Evolutionary conservation across 2,113 vertebrate species (phyloP).

Genomic region (Rhegmatorhina hoffmannsi): DNA sequence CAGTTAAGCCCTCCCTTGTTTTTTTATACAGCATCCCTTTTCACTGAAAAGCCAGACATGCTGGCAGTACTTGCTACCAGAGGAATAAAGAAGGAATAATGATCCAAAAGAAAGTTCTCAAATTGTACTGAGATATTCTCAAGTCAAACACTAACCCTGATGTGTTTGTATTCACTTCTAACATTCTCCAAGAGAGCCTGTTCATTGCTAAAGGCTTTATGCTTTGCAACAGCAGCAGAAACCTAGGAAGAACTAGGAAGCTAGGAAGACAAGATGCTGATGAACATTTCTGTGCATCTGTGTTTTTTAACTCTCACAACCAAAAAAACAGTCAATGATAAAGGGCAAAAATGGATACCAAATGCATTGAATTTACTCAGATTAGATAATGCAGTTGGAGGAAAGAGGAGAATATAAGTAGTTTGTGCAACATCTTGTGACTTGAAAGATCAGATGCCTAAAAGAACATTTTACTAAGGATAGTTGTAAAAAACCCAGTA

Average conservation of each 20-base stretch:
- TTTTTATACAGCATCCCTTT: background rate
- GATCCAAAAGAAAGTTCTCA: constrained; percentile 29
- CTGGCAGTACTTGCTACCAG: background rate
- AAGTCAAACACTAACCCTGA: background rate
- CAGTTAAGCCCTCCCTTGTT: background rate
- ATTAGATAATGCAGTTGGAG: background rate
- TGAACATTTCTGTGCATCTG: background rate
- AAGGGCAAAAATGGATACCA: background rate
- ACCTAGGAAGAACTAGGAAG: background rate
- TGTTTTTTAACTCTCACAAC: background rate
- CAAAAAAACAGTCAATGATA: background rate
- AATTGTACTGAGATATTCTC: constrained; percentile 1
- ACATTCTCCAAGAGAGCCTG: background rate
- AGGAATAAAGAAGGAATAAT: constrained; percentile 22
- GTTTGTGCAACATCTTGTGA: constrained; percentile 7
- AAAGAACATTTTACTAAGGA: constrained; percentile 31
- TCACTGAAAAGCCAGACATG: constrained; percentile 14
- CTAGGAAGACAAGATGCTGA: background rate
- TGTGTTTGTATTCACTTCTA: background rate
- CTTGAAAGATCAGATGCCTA: background rate
- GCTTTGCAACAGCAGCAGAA: background rate
- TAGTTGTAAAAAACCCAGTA: background rate
- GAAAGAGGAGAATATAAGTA: background rate
- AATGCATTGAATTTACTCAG: background rate
- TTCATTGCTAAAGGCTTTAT: background rate